Evolutionary conservation across 1,140 invertebrate genomes (phyloP).

Genomic region (Pseudomyrmex flavicornis): DNA sequence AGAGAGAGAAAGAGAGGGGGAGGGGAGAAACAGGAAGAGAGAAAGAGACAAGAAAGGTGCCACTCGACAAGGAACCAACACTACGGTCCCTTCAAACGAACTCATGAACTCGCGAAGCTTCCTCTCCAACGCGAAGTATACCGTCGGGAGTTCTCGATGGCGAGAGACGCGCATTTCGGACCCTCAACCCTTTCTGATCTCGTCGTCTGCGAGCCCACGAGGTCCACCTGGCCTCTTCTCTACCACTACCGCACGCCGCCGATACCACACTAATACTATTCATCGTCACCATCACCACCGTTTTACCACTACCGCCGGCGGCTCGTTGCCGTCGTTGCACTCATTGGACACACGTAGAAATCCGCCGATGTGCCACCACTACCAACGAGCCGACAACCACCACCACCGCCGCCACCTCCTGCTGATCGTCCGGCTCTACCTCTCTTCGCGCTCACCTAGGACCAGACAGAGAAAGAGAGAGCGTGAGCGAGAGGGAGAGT

Average conservation of each 20-base stretch:
- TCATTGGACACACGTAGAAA: constrained; percentile 47
- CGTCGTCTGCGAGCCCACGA: constrained; percentile 47
- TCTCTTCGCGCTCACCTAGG: constrained; percentile 77
- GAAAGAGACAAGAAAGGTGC: constrained; percentile 62
- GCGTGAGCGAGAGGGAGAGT: constrained; percentile 65
- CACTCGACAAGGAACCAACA: constrained; percentile 71
- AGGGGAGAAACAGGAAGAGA: constrained; percentile 48
- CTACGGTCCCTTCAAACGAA: constrained; percentile 69
- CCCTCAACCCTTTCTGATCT: constrained; percentile 71
- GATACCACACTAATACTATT: background rate
- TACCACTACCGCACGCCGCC: constrained; percentile 58
- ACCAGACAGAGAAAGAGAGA: constrained; percentile 71
- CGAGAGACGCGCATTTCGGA: constrained; percentile 65
- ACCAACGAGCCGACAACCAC: constrained; percentile 54
- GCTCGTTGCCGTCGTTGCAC: constrained; percentile 37
- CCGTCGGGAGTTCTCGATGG: constrained; percentile 50
- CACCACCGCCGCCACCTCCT: constrained; percentile 65
- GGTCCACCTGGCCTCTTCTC: constrained; percentile 70
- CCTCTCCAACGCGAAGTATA: constrained; percentile 61
- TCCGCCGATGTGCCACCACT: constrained; percentile 58
- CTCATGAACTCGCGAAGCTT: constrained; percentile 63
- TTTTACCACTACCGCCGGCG: constrained; percentile 38
- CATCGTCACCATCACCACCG: too few relatives aligned
- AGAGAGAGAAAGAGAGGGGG: constrained; percentile 52
- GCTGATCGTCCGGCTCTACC: constrained; percentile 60